A percentile compares a stretch with the other conserved stretches of the same genome.
These are phyloP conservation scores for Rotaria magnacalcarata DNA, from an alignment of 2,888 invertebrate species.

Conservation along the genomic window DNA sequence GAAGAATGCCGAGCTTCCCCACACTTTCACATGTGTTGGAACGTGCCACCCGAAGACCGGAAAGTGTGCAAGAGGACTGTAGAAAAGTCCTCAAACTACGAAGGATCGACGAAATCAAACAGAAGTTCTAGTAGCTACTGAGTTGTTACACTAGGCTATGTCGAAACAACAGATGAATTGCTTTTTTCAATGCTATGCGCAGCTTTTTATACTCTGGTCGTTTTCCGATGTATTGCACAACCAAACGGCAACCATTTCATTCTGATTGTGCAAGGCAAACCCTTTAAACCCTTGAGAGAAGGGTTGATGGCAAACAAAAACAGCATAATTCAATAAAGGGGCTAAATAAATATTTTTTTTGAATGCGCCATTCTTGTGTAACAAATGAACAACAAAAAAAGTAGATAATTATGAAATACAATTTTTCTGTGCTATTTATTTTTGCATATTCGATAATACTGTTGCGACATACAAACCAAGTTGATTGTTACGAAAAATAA, in stretches of 20 bases:
- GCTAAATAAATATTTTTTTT: too few species aligned
- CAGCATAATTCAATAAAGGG: too few species aligned
- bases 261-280: not conserved
- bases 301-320: too few species aligned
- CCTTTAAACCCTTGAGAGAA: too few species aligned
- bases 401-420: too few species aligned
- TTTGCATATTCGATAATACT: too few species aligned
- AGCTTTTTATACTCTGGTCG: not conserved
- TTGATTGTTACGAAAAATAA: too few species aligned
- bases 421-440: too few species aligned
- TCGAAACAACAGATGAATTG: not conserved
- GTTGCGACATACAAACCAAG: too few species aligned
- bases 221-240: not conserved
- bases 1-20: constrained; percentile 21
- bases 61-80: not conserved
- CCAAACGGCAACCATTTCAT: not conserved
- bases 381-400: too few species aligned
- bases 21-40: constrained; percentile 1
- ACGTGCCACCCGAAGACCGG: constrained; percentile 26
- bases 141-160: not conserved
- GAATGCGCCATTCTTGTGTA: too few species aligned
- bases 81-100: not conserved
- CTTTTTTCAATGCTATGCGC: not conserved
- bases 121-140: not conserved
- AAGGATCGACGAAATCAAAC: not conserved